A percentile compares a stretch with the other conserved stretches of the same genome.
These are phyloP conservation scores for Mola mola DNA, from an alignment of 2,113 vertebrate genomes.

Conservation along the genomic window DNA sequence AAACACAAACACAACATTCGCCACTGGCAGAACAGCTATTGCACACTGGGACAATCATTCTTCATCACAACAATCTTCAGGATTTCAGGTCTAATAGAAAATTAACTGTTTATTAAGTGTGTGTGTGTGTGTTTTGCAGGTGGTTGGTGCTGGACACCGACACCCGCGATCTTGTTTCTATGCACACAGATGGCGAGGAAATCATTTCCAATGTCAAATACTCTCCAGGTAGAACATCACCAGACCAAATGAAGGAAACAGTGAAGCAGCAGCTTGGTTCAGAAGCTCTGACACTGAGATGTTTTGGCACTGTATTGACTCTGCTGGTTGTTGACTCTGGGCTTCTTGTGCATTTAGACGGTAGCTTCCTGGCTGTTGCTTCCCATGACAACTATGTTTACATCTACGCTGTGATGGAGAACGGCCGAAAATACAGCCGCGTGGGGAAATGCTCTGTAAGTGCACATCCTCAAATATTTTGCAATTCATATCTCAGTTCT, in stretches of 20 bases:
- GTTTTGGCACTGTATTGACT: background rate
- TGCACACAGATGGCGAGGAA: constrained; percentile 90
- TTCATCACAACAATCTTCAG: no score
- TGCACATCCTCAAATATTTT: background rate
- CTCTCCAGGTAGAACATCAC: constrained; percentile 83
- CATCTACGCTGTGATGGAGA: constrained; percentile 86
- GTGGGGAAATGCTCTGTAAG: constrained; percentile 85
- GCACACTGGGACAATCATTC: no score
- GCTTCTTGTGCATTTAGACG: constrained; percentile 67
- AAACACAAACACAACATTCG: background rate
- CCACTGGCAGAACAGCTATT: background rate
- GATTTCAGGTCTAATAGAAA: no score
- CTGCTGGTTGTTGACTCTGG: background rate
- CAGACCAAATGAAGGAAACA: background rate
- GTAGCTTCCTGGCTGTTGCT: constrained; percentile 83
- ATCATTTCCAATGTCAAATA: constrained; percentile 89
- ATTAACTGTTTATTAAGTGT: no score
- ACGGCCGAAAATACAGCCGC: constrained; percentile 84
- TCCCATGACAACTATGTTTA: constrained; percentile 95
- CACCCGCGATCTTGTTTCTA: constrained; percentile 87
- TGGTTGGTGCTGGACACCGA: constrained; percentile 92
- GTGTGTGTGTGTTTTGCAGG: constrained; percentile 70
- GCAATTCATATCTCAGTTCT: background rate
- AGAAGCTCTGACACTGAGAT: background rate
- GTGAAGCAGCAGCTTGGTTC: background rate